Conservation (phyloP, 2,888 invertebrate species). For the Drosophila multiciliata region DNA sequence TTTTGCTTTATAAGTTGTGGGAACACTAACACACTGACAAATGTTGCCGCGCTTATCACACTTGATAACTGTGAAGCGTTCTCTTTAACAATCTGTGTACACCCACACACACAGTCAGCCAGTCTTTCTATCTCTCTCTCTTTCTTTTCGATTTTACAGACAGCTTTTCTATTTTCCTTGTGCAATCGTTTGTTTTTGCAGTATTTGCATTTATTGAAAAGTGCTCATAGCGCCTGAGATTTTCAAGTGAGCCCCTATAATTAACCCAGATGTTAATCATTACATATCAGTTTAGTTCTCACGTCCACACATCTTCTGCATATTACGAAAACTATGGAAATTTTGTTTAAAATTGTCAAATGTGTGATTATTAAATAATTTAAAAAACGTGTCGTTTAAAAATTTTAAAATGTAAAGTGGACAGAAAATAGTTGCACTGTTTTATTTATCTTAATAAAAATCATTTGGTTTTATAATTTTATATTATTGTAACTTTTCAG, state of each 20-base stretch:
- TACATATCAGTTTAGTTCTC: background rate
- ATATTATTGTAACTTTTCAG: background rate
- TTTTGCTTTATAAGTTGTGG: background rate
- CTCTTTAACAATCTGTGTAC: background rate
- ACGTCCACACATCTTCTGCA: background rate
- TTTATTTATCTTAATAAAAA: conserved; percentile 2
- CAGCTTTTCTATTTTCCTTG: background rate
- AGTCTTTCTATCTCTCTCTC: background rate
- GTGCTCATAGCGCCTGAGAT: background rate
- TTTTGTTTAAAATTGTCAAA: background rate
- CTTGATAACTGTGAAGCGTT: too few species aligned
- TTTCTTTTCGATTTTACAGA: background rate
- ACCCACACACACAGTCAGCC: background rate
- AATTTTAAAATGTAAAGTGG: background rate
- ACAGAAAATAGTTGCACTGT: conserved; percentile 1
- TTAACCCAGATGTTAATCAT: background rate
- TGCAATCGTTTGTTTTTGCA: background rate
- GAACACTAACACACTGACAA: too few species aligned
- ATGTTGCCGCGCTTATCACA: too few species aligned
- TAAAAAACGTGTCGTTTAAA: background rate
- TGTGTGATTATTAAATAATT: background rate
- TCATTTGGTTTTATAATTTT: conserved; percentile 1
- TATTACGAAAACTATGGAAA: background rate
- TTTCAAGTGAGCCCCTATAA: background rate
- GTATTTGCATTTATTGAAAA: background rate